Evolutionary conservation across 2,888 invertebrate genomes (phyloP).

Genomic region (Horisme vitalbata): DNA sequence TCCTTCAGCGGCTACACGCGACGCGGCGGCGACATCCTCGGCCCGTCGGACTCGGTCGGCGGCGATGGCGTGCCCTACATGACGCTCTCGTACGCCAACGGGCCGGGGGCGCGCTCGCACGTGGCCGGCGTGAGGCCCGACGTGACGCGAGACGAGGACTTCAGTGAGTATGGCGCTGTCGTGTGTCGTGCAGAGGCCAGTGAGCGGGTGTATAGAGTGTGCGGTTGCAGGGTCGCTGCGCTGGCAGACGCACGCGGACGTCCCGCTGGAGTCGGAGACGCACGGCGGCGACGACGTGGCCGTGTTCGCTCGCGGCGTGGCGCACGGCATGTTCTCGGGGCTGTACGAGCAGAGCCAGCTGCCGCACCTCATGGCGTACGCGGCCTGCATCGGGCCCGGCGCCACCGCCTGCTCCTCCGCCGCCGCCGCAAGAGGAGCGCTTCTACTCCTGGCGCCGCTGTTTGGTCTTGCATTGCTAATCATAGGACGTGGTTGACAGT

Average conservation of each 20-base stretch:
- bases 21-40: conserved; percentile 66
- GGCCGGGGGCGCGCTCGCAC: conserved; percentile 84
- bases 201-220: too few species aligned
- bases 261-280: conserved; percentile 84
- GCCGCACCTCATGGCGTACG: conserved; percentile 88
- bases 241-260: conserved; percentile 68
- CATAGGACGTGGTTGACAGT: too few species aligned
- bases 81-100: conserved; percentile 79
- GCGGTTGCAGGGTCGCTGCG: conserved; percentile 32
- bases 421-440: conserved; percentile 40
- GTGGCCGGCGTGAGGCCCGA: conserved; percentile 78
- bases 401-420: too few species aligned
- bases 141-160: conserved; percentile 55
- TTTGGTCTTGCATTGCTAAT: too few species aligned
- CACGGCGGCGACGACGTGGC: conserved; percentile 92
- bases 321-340: conserved; percentile 89
- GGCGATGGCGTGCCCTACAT: conserved; percentile 79
- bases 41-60: conserved; percentile 57
- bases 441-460: too few species aligned
- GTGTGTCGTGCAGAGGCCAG: too few species aligned
- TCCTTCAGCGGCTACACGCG: conserved; percentile 85
- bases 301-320: conserved; percentile 87
- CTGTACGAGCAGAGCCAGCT: conserved; percentile 90
- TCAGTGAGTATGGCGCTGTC: conserved; percentile 47
- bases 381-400: conserved; percentile 86